A percentile compares a stretch with the other conserved stretches of the same genome.
These are phyloP conservation scores for Tylochromis polylepis DNA, from an alignment of 2,113 vertebrate species.

Conservation along the genomic window DNA sequence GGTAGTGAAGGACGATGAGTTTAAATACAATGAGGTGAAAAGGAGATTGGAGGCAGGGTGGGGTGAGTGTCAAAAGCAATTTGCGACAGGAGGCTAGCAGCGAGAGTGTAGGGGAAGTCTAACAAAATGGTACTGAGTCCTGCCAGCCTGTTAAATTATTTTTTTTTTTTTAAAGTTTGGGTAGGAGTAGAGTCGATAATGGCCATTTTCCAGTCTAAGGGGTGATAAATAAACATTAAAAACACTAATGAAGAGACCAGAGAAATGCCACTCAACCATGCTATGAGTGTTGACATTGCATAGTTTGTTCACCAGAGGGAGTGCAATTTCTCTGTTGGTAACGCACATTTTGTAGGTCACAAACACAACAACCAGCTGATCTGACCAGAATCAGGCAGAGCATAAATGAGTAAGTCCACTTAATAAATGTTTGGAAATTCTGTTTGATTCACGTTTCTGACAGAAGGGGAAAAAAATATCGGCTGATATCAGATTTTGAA, in stretches of 20 bases:
- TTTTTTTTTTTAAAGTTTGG: not conserved
- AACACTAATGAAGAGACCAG: too few relatives aligned
- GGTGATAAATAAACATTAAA: too few relatives aligned
- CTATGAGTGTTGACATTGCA: not conserved
- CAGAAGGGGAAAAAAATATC: not conserved
- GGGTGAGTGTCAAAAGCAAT: not conserved
- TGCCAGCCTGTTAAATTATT: not conserved
- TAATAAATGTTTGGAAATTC: not conserved
- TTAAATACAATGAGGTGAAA: not conserved
- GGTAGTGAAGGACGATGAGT: not conserved
- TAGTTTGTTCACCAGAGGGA: not conserved
- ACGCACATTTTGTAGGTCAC: fast-evolving
- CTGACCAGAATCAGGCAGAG: not conserved
- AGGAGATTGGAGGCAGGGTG: not conserved
- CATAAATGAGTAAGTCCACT: not conserved
- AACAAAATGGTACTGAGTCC: not conserved
- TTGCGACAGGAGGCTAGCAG: not conserved
- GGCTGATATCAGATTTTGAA: not conserved
- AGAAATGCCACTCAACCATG: too few relatives aligned
- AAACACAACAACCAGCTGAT: not conserved
- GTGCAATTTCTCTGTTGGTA: not conserved
- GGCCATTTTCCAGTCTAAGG: not conserved
- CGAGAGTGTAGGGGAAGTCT: not conserved
- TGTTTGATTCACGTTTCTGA: not conserved
- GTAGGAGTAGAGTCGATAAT: not conserved